phyloP scores from a whole-genome alignment of 2,113 vertebrate genomes.

The Toxostoma redivivum region DNA sequence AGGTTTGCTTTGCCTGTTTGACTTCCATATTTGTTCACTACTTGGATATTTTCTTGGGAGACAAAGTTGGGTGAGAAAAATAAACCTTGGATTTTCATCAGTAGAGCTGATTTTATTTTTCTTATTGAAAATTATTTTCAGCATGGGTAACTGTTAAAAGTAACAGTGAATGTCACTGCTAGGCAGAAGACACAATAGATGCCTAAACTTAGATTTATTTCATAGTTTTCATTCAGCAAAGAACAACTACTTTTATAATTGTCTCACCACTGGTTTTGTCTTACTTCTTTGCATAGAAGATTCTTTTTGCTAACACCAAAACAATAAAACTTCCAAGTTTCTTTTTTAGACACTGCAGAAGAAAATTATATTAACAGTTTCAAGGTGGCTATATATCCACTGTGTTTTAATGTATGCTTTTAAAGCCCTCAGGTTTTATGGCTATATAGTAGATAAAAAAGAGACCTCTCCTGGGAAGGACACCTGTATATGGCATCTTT shows the following conservation, averaged over 20 bases:
- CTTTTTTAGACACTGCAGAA: neutral
- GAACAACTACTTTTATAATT: neutral
- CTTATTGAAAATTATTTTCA: accelerated
- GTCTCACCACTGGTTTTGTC: neutral
- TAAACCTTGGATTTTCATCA: neutral
- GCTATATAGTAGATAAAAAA: neutral
- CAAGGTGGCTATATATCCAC: neutral
- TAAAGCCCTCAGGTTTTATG: neutral
- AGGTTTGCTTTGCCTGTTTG: neutral
- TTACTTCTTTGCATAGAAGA: neutral
- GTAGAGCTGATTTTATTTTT: neutral
- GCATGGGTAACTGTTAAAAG: neutral
- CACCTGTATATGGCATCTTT: neutral
- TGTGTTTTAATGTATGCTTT: neutral
- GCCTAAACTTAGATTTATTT: neutral
- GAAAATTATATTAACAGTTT: neutral
- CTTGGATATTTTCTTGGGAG: neutral
- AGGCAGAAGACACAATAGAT: neutral
- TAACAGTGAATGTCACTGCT: neutral
- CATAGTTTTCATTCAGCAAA: neutral
- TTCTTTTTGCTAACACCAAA: neutral
- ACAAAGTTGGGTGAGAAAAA: neutral
- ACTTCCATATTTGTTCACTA: neutral
- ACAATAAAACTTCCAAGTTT: neutral
- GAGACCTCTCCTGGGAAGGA: neutral